Percentiles rank a stretch among this genome's conserved stretches.
Conservation (phyloP, 2,888 invertebrate genomes). For the Limenitis camilla region DNA sequence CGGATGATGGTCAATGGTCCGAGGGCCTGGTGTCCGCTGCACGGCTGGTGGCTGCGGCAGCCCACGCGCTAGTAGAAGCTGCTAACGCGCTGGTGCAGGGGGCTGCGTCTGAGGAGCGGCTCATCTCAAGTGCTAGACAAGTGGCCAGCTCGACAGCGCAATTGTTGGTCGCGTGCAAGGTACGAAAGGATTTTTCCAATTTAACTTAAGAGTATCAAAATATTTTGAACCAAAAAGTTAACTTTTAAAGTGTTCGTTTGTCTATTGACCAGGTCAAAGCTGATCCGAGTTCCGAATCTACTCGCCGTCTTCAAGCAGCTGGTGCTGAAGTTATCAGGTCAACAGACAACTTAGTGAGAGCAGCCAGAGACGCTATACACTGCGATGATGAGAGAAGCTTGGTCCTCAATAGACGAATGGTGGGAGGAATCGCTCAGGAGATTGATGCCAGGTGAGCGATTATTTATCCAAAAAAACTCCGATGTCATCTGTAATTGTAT, state of each 20-base stretch:
- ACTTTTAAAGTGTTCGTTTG: too few species aligned
- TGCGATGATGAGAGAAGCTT: constrained; percentile 93
- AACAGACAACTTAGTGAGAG: constrained; percentile 96
- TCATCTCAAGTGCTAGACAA: constrained; percentile 96
- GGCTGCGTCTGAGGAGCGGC: constrained; percentile 92
- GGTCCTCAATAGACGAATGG: constrained; percentile 93
- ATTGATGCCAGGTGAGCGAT: constrained; percentile 82
- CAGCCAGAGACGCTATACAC: constrained; percentile 93
- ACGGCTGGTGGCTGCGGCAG: constrained; percentile 95
- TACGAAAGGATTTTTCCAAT: constrained; percentile 28
- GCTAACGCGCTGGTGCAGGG: constrained; percentile 98
- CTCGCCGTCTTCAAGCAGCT: constrained; percentile 91
- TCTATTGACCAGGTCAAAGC: constrained; percentile 82
- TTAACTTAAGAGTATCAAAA: too few species aligned
- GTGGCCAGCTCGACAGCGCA: constrained; percentile 99
- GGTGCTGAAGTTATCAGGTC: constrained; percentile 98
- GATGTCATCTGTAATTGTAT: not conserved
- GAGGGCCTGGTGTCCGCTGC: constrained; percentile 97
- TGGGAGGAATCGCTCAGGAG: constrained; percentile 97
- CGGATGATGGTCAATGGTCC: constrained; percentile 98
- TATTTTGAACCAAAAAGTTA: not conserved
- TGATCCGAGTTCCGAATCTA: constrained; percentile 95
- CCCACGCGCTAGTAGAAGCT: constrained; percentile 97
- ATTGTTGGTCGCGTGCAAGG: constrained; percentile 97
- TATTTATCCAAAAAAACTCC: too few species aligned